Evolutionary conservation across 2,888 invertebrate genomes (phyloP).

Genomic region (Standfussiana lucernea): DNA sequence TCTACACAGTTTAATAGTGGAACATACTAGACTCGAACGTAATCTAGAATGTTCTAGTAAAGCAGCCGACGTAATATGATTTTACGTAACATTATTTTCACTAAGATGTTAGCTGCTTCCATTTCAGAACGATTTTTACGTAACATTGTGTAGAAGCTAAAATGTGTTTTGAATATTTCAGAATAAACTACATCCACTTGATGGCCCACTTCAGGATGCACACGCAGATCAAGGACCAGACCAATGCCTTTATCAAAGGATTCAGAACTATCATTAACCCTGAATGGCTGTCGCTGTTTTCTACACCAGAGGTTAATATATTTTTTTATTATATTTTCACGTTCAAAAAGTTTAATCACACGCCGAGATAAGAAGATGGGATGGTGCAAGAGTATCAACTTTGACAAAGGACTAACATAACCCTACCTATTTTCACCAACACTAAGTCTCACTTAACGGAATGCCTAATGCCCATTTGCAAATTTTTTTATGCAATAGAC

Average conservation of each 20-base stretch:
- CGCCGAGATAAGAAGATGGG: no score
- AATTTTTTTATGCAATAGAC: no score
- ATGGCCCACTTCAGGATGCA: slow-evolving; percentile 99
- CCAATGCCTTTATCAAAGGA: slow-evolving; percentile 98
- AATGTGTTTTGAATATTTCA: slow-evolving; percentile 80
- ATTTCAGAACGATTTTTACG: neutral
- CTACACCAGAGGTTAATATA: slow-evolving; percentile 96
- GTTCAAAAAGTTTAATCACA: neutral
- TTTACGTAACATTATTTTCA: no score
- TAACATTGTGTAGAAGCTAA: neutral
- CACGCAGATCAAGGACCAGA: slow-evolving; percentile 99
- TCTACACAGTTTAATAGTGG: no score
- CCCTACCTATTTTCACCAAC: no score
- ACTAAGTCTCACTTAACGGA: no score
- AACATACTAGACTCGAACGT: no score
- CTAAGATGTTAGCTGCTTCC: neutral
- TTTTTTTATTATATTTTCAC: neutral
- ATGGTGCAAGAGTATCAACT: no score
- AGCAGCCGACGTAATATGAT: no score
- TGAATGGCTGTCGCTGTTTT: slow-evolving; percentile 98
- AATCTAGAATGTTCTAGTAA: no score
- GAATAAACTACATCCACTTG: slow-evolving; percentile 99
- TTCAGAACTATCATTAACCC: slow-evolving; percentile 98
- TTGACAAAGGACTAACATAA: no score
- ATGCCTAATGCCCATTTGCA: no score